Evolutionary conservation across 2,113 vertebrate genomes (phyloP).

Genomic region (Rutilus rutilus): DNA sequence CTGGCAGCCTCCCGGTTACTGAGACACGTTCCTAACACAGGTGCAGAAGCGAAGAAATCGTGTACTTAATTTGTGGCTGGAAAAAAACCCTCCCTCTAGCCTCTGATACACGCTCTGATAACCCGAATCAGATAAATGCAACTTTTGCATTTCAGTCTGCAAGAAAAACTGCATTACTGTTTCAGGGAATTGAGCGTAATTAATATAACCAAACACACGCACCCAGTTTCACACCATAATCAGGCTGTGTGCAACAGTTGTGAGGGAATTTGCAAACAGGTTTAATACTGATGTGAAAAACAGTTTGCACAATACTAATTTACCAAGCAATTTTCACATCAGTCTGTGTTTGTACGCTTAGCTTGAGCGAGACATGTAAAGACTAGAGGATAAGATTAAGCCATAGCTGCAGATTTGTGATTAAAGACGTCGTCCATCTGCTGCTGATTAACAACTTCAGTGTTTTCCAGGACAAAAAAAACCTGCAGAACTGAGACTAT

Average conservation of each 20-base stretch:
- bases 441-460: slow-evolving; percentile 2
- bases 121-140: not conserved
- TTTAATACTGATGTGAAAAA: not conserved
- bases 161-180: not conserved
- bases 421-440: slow-evolving; percentile 36
- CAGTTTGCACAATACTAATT: not conserved
- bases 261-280: not conserved
- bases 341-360: not conserved
- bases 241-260: not conserved
- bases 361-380: not conserved
- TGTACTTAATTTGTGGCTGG: not conserved
- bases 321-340: not conserved
- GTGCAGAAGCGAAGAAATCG: not conserved
- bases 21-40: not conserved
- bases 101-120: not conserved
- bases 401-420: slow-evolving; percentile 37
- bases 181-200: not conserved
- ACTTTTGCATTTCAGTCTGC: not conserved
- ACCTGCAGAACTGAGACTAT: not conserved
- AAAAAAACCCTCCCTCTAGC: not conserved
- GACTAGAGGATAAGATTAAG: slow-evolving; percentile 30
- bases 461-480: not conserved
- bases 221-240: not conserved
- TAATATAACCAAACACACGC: not conserved
- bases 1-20: not conserved